phyloP scores from a whole-genome alignment of 2,113 vertebrate species.

The Psilopsiagon aurifrons region DNA sequence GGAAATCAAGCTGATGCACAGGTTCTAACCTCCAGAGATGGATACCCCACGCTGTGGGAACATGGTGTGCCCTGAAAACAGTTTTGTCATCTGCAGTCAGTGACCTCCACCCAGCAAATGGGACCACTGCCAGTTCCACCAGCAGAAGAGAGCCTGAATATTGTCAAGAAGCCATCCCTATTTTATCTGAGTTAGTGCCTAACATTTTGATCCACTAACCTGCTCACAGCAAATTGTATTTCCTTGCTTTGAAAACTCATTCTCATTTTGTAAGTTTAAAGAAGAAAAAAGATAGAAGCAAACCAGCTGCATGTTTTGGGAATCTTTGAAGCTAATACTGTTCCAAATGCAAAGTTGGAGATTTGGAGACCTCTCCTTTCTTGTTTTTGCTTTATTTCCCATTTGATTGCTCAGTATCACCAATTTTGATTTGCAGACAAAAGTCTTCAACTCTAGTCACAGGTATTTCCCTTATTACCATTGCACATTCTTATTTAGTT shows the following conservation, averaged over 20 bases:
- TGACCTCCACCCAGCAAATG: not conserved
- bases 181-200: not conserved
- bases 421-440: not conserved
- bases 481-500: constrained; percentile 31
- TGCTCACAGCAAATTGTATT: not conserved
- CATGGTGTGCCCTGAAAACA: not conserved
- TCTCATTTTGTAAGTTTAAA: not conserved
- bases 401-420: not conserved
- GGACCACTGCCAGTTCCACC: not conserved
- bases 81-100: not conserved
- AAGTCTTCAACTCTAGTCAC: not conserved
- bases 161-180: not conserved
- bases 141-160: not conserved
- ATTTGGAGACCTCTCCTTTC: not conserved
- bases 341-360: not conserved
- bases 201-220: not conserved
- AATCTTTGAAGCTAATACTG: not conserved
- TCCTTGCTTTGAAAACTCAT: not conserved
- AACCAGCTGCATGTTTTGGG: not conserved
- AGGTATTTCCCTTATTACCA: constrained; percentile 11
- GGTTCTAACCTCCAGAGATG: not conserved
- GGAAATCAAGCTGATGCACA: not conserved
- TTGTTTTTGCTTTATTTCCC: not conserved
- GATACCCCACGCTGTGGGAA: not conserved
- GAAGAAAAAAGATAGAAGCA: not conserved